Evolutionary conservation across 2,113 vertebrate genomes (phyloP).

Genomic region (Neodon shergylaensis): DNA sequence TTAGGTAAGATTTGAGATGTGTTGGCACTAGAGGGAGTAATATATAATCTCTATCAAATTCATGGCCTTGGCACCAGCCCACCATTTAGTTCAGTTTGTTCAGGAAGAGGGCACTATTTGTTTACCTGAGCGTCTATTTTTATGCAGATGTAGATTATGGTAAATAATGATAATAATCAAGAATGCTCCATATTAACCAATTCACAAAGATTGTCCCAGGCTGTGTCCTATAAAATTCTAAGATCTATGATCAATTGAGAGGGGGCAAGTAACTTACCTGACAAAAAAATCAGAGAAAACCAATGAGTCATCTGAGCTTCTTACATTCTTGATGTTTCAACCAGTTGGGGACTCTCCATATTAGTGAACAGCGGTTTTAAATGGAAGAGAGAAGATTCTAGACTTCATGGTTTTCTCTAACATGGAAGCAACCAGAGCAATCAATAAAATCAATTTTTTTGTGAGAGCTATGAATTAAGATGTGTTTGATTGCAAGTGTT

Average conservation of each 20-base stretch:
- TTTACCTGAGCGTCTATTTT: constrained; percentile 20
- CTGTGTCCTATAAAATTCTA: neutral
- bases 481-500: neutral
- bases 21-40: neutral
- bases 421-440: neutral
- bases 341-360: neutral
- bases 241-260: neutral
- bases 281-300: too few relatives aligned
- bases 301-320: neutral
- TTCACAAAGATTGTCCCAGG: neutral
- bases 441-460: neutral
- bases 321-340: constrained; percentile 1
- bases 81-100: neutral
- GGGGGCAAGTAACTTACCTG: neutral
- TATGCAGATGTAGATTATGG: neutral
- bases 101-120: neutral
- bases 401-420: constrained; percentile 17
- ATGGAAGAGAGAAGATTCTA: neutral
- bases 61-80: neutral
- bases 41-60: neutral
- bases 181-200: neutral
- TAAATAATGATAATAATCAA: constrained; percentile 1
- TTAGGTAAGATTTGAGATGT: constrained; percentile 28
- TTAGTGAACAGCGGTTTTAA: constrained; percentile 13
- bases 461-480: neutral